These are phyloP conservation scores for Glaucidium brasilianum DNA, from an alignment of 2,113 vertebrate species.

Conservation along the genomic window DNA sequence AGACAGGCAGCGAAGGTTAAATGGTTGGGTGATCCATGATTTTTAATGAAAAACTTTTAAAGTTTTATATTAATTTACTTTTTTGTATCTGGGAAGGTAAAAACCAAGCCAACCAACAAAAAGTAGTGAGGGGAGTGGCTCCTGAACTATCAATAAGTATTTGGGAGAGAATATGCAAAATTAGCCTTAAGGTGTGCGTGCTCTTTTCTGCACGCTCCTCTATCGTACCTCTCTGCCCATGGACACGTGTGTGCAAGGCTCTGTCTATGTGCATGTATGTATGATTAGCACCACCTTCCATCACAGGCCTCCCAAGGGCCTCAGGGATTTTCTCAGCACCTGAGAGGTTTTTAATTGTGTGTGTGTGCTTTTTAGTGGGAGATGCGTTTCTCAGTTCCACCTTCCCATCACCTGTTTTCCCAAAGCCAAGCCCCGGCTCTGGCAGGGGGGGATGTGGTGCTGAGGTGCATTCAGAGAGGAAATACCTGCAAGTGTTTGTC, in stretches of 20 bases:
- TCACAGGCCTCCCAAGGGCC: neutral
- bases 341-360: neutral
- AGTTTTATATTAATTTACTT: neutral
- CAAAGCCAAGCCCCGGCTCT: too few relatives aligned
- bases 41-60: slow-evolving; percentile 25
- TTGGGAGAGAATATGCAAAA: neutral
- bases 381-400: neutral
- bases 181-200: neutral
- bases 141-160: neutral
- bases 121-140: neutral
- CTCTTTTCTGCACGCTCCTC: neutral
- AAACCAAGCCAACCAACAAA: neutral
- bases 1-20: slow-evolving; percentile 22
- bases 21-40: slow-evolving; percentile 3
- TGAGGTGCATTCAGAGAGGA: too few relatives aligned
- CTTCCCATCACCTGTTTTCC: neutral
- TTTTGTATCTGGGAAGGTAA: neutral
- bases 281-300: neutral
- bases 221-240: neutral
- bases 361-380: neutral
- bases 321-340: neutral
- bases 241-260: neutral
- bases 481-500: neutral
- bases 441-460: too few relatives aligned
- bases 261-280: neutral